phyloP scores from a whole-genome alignment of 2,888 invertebrate species.

The Platycheirus rosarum region DNA sequence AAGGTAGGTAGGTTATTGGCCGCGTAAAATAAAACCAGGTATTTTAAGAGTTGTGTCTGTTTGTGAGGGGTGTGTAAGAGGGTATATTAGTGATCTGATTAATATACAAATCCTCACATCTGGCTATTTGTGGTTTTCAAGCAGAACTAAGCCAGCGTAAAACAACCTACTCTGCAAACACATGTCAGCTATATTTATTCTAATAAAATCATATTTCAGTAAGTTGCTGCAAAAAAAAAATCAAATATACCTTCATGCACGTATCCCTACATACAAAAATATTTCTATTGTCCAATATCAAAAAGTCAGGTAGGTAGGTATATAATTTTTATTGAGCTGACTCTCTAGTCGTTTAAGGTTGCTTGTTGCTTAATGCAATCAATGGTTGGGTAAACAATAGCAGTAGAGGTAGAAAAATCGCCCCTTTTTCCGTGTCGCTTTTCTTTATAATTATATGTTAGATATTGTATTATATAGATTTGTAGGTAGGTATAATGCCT shows the following conservation, averaged over 20 bases:
- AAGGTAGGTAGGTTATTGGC: constrained; percentile 21
- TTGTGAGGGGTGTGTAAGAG: too few relatives aligned
- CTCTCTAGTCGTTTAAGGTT: constrained; percentile 37
- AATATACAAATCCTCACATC: too few relatives aligned
- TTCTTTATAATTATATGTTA: constrained; percentile 31
- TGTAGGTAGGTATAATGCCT: background rate
- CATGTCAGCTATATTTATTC: too few relatives aligned
- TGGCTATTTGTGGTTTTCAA: too few relatives aligned
- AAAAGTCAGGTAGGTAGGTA: constrained; percentile 59
- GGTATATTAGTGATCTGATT: too few relatives aligned
- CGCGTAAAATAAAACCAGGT: background rate
- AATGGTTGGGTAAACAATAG: constrained; percentile 31
- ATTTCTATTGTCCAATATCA: constrained; percentile 51
- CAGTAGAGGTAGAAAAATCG: constrained; percentile 42
- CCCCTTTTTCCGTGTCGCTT: constrained; percentile 27
- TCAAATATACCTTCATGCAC: too few relatives aligned
- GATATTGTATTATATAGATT: background rate
- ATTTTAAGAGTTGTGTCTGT: too few relatives aligned
- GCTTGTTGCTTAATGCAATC: constrained; percentile 47
- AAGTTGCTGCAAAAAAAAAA: constrained; percentile 47
- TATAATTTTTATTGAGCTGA: constrained; percentile 55
- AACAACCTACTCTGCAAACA: too few relatives aligned
- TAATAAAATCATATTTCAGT: too few relatives aligned
- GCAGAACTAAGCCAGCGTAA: too few relatives aligned
- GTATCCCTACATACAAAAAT: too few relatives aligned